Base-by-base conservation (phyloP, 2,113 vertebrate genomes). In the Arizona elegans region DNA sequence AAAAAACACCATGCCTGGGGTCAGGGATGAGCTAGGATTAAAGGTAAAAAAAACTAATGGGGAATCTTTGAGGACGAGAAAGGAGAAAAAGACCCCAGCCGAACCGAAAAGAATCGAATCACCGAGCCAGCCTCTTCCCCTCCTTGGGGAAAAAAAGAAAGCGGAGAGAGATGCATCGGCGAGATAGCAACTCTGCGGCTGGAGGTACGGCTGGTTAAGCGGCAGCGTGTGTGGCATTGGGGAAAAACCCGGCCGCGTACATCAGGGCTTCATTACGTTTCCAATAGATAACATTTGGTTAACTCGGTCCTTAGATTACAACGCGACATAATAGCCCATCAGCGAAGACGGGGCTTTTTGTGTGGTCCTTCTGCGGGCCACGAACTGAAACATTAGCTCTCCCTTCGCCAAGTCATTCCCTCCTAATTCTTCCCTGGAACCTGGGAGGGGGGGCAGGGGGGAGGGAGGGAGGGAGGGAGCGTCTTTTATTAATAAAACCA, bases 211-310 rank as follows among this genome's bases (percentile, higher is more conserved):
- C 96, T 96, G 95, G 43, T 0, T 29, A 92, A 53, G 90, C 95
- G 96, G 95, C 97, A 95, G 96, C 96, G 95, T 98, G 98, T 97
- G 97, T 97, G 97, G 97, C 94, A 97, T 97, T 55, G 19, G 75
- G 75, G 95, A 95, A 96, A 95, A 95, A 96, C 96, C 92, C 19
- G 26, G 95, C 94, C 96, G 97, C 96, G 92, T 95, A 95, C 97
- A 98, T 96, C 96, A 98, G 97, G 97, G 96, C 96, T 98, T 98
- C 97, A 97, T 98, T 98, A 97, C 96, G 95, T 95, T 95, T 94
- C 97, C 97, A 97, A 97, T 96, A 97, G 97, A 97, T 98, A 98
- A 97, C 97, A 98, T 97, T 97, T 96, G 97, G 96, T 95, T 97
- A 96, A 97, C 97, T 96, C 96, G 95, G 96, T 95, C 95, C 95